Evolutionary conservation across 2,113 vertebrate genomes (phyloP).

Genomic region (Dinomys branickii): DNA sequence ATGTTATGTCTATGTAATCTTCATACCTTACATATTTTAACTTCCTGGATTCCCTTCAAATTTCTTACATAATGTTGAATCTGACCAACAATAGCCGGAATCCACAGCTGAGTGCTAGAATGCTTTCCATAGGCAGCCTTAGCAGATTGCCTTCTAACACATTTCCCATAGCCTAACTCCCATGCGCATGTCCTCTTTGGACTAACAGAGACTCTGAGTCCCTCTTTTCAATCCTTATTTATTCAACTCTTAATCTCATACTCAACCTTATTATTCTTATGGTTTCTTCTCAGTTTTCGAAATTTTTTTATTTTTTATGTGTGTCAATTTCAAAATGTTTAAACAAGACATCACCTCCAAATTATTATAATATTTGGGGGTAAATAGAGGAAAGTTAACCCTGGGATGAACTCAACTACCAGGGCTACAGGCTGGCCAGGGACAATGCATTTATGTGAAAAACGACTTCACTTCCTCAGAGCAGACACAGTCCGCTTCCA

Average conservation of each 20-base stretch:
- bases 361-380: not conserved
- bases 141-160: not conserved
- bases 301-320: not conserved
- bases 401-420: not conserved
- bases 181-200: not conserved
- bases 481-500: not conserved
- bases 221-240: not conserved
- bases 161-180: not conserved
- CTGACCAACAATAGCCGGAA: not conserved
- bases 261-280: not conserved
- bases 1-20: not conserved
- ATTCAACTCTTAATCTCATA: not conserved
- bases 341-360: not conserved
- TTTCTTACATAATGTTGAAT: not conserved
- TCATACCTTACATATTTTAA: not conserved
- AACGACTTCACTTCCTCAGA: not conserved
- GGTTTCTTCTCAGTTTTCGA: not conserved
- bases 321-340: not conserved
- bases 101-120: not conserved
- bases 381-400: not conserved
- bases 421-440: not conserved
- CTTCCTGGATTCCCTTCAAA: not conserved
- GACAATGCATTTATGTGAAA: not conserved
- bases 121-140: not conserved
- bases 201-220: not conserved